These are phyloP conservation scores for Eptatretus burgeri DNA, from an alignment of 2,113 vertebrate genomes.

Conservation along the genomic window DNA sequence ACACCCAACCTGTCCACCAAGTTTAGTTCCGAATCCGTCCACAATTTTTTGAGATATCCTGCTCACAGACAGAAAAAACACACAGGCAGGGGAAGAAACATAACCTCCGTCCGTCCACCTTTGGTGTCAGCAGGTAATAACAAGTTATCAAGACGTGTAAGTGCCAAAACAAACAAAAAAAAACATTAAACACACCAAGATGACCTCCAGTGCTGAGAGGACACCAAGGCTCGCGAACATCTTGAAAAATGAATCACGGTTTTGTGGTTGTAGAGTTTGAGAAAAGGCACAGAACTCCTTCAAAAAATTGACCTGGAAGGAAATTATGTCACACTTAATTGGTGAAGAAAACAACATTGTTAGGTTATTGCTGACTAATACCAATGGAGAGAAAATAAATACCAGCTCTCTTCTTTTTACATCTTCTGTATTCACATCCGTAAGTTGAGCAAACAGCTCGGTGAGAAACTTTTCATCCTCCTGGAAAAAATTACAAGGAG, in stretches of 20 bases:
- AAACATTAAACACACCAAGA: slow-evolving; percentile 35
- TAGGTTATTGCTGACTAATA: too few relatives aligned
- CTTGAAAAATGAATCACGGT: slow-evolving; percentile 92
- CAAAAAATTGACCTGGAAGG: slow-evolving; percentile 75
- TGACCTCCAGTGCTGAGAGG: slow-evolving; percentile 82
- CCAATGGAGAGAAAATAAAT: slow-evolving; percentile 7
- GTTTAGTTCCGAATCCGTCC: too few relatives aligned
- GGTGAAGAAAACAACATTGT: neutral
- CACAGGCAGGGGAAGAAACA: too few relatives aligned
- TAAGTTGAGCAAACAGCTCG: slow-evolving; percentile 94
- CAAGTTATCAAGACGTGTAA: neutral
- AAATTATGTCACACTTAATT: slow-evolving; percentile 10
- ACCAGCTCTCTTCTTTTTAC: slow-evolving; percentile 79
- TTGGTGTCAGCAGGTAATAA: too few relatives aligned
- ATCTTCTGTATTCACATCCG: slow-evolving; percentile 77
- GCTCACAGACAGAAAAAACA: too few relatives aligned
- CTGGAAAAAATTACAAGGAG: slow-evolving; percentile 19
- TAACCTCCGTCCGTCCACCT: too few relatives aligned
- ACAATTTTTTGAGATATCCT: too few relatives aligned
- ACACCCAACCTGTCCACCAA: too few relatives aligned
- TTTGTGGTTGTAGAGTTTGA: slow-evolving; percentile 87
- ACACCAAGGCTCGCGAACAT: slow-evolving; percentile 80
- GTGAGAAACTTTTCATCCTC: slow-evolving; percentile 97
- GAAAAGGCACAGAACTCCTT: slow-evolving; percentile 98
- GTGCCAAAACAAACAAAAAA: neutral